Conservation (phyloP, 23 tunicate species). For the Halocynthia roretzi region DNA sequence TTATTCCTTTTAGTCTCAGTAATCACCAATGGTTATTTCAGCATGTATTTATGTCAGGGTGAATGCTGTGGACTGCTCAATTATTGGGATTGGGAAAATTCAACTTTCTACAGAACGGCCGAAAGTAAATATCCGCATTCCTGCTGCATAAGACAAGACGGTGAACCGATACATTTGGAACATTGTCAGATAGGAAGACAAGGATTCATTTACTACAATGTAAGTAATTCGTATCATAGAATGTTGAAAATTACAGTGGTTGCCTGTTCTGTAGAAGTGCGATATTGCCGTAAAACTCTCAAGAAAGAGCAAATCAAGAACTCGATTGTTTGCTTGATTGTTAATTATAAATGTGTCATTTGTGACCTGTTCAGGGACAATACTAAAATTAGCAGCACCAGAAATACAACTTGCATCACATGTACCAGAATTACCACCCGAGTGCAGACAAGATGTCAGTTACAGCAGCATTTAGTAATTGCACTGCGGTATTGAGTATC, state of each 20-base stretch:
- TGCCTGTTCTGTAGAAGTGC: no score
- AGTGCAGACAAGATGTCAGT: no score
- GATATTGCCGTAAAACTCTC: no score
- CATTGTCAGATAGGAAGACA: conserved; percentile 30
- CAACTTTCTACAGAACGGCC: conserved; percentile 34
- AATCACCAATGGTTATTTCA: background rate
- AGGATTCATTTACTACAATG: conserved; percentile 8
- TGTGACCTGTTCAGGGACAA: no score
- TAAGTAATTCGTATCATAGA: background rate
- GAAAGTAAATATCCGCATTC: conserved; percentile 45
- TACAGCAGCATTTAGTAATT: no score
- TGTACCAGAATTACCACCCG: no score
- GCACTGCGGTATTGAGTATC: no score
- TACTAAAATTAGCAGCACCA: no score
- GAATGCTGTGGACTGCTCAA: conserved; percentile 54
- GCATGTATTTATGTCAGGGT: conserved; percentile 31
- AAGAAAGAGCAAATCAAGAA: no score
- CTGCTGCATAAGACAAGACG: conserved; percentile 35
- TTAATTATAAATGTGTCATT: no score
- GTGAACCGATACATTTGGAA: conserved; percentile 7
- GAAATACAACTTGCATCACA: no score
- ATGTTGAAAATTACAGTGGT: background rate
- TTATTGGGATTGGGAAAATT: conserved; percentile 57
- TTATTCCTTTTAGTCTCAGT: background rate
- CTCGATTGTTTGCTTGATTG: no score